Evolutionary conservation across 2,888 invertebrate species (phyloP), one percentile per base, ranked within the genome.

Genomic region (Adineta ricciae): DNA sequence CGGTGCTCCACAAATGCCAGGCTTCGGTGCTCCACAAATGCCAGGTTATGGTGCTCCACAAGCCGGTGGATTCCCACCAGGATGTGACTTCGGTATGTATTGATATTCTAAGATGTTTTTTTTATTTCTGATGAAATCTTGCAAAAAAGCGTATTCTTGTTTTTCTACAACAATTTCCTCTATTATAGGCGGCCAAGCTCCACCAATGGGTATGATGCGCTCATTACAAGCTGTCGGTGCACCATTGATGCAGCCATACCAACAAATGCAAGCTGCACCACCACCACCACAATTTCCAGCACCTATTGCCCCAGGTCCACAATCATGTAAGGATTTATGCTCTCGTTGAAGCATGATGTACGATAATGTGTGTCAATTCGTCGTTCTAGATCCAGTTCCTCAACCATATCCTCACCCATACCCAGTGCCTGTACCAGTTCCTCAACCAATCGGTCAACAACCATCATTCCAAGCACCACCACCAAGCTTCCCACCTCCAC

Each of bases 201-300:
- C 73, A 73, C 16, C 73, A 73, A 73, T 73, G 73, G 73, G 73
- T 38, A 36, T 38, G 38, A 36, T 73, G 38, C 73, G 73, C 9
- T 38, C 38, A 41, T 21, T 73, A 11, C 38, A 36, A 36, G 73
- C 73, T 8, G 5, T 41, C 8, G 36, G 36, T 73, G 73, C 38
- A 36, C 73, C 73, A 38, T 21, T 38, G 38, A 73, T 73, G 73
- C 73, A 73, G n/a, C 73, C 73, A 7, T 73, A 38, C 9, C 73
- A 73, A 73, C 73, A 73, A 41, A 24, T 73, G 21, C 73, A 73
- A 73, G 56, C 56, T 9, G 56, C 56, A 56, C 56, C 56, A 73
- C 73, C n/a, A n/a, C n/a, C 21, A 73, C 38, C 9, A 24, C 38
- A 16, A 38, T 16, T 73, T 38, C 73, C 73, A 14, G 0, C 19